phyloP scores from a whole-genome alignment of 2,888 invertebrate species.

The Anticlea derivata region DNA sequence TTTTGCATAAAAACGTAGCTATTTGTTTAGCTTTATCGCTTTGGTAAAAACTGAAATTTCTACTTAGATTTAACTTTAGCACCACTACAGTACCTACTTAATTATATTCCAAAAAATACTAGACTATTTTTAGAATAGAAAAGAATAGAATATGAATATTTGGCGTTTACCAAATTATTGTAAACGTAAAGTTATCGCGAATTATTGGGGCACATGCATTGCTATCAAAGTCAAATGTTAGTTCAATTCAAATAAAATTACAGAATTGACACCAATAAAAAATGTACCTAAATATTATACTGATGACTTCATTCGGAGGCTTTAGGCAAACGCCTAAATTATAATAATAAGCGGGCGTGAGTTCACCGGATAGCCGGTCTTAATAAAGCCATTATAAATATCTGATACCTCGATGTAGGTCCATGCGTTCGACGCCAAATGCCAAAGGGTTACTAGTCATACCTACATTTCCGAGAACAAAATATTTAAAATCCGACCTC shows the following conservation, averaged over 20 bases:
- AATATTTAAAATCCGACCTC: constrained; percentile 53
- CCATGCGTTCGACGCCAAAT: constrained; percentile 64
- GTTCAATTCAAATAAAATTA: constrained; percentile 17
- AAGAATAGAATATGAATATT: too few species aligned
- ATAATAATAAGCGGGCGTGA: constrained; percentile 83
- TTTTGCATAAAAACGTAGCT: constrained; percentile 76
- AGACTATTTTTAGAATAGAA: too few species aligned
- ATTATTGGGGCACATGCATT: too few species aligned
- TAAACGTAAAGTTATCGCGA: not conserved
- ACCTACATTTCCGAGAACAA: constrained; percentile 51
- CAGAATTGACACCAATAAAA: constrained; percentile 36
- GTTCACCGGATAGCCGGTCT: constrained; percentile 71
- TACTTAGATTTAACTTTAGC: not conserved
- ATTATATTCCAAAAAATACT: too few species aligned
- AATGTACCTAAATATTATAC: constrained; percentile 37
- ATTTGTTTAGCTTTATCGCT: constrained; percentile 65
- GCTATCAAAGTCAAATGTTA: constrained; percentile 7
- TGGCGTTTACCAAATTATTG: not conserved
- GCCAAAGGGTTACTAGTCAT: constrained; percentile 62
- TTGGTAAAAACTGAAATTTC: constrained; percentile 2
- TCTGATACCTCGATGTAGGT: constrained; percentile 72
- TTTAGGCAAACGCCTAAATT: constrained; percentile 82
- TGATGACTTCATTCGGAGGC: constrained; percentile 80
- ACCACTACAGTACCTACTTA: too few species aligned
- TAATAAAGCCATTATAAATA: constrained; percentile 83